phyloP scores from a whole-genome alignment of 1,140 invertebrate species.

The Heliconius eleuchia region DNA sequence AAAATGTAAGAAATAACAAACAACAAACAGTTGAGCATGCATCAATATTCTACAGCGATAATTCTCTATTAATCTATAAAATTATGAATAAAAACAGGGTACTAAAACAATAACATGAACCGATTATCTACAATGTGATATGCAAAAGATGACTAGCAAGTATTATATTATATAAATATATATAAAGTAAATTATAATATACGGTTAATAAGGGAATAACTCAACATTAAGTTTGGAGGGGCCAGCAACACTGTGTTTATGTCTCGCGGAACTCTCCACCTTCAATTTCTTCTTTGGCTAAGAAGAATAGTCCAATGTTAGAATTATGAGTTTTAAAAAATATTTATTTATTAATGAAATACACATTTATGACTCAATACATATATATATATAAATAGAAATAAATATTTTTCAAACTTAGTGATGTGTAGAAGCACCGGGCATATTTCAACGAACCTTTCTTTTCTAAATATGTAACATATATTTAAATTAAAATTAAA shows the following conservation, averaged over 20 bases:
- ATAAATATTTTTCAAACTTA: neutral
- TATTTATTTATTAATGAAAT: conserved; percentile 34
- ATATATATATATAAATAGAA: neutral
- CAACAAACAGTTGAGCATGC: conserved; percentile 11
- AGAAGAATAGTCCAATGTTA: conserved; percentile 46
- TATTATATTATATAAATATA: neutral
- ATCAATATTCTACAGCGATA: neutral
- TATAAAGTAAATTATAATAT: conserved; percentile 16
- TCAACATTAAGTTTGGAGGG: conserved; percentile 69
- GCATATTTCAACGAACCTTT: neutral
- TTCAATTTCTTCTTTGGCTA: conserved; percentile 73
- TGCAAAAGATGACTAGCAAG: neutral
- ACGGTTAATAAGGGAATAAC: conserved; percentile 46
- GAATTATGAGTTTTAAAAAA: neutral
- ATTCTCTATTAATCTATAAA: neutral
- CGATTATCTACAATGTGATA: neutral
- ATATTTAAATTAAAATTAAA: too few species aligned
- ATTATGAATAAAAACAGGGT: neutral
- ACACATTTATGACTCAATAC: neutral
- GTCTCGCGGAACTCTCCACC: conserved; percentile 54
- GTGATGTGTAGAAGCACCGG: neutral
- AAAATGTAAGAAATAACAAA: neutral
- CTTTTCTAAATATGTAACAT: neutral
- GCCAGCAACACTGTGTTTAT: conserved; percentile 51
- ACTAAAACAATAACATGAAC: neutral